Base-by-base conservation (phyloP, 2,797 vertebrate species). In the Gallinago stenura region DNA sequence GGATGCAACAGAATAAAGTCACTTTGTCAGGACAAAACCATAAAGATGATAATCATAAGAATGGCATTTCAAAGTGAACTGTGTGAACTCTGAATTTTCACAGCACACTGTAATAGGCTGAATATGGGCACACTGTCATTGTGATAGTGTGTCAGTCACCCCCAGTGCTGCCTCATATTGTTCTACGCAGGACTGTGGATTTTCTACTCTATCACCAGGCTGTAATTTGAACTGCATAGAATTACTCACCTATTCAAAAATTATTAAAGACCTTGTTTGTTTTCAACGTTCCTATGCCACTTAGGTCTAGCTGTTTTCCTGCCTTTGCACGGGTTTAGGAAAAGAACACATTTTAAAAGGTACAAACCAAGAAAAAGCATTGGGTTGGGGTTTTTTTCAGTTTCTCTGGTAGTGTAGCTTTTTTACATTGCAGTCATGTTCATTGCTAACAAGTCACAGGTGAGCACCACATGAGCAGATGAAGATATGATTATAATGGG, bases 401-500 rank as follows among this genome's bases (percentile, higher is more conserved):
- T 93, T 93, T 85, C 83, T 91, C 71, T 96, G 75, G 87, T 89
- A 91, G 86, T 57, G 85, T 46, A 95, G 61, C 92, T 95, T 93
- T 97, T 97, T 96, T 95, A 97, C 90, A 95, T 95, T 96, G 94
- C 98, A 98, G 97, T 98, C 98, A 97, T 97, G 92, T 94, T 95
- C 92, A 57, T 83, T 95, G 95, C 97, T 98, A 98, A 98, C 97
- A 98, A 98, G 97, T 96, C 97, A 98, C 97, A 98, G 98, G 97
- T 98, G 98, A 97, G 93, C 97, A 91, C 97, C 97, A 96, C 97
- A 98, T 93, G 97, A 98, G 95, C 97, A 93, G 95, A 97, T 93
- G 97, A 97, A 97, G 97, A 95, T 97, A 97, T 98, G 97, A 98
- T 98, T 98, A 98, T 98, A 98, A 98, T 98, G 95, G 97, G 96